Evolutionary conservation across 2,888 invertebrate genomes (phyloP).

Genomic region (Hecatera dysodea): DNA sequence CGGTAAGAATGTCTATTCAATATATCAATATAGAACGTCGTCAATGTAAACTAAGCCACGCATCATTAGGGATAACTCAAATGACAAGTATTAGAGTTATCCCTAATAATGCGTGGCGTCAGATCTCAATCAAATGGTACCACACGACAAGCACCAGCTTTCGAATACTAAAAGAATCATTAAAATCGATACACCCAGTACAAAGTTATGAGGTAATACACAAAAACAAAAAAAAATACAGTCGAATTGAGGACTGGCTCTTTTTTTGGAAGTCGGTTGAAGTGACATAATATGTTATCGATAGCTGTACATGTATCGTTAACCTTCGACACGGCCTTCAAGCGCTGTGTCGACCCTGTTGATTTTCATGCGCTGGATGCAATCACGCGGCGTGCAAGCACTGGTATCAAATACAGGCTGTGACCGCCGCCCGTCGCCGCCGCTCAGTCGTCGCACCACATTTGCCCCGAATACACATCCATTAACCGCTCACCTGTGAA

Average conservation of each 20-base stretch:
- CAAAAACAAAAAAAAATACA: too few relatives aligned
- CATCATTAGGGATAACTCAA: too few relatives aligned
- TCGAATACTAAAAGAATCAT: too few relatives aligned
- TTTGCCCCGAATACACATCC: conserved; percentile 77
- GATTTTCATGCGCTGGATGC: conserved; percentile 73
- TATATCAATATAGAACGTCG: conserved; percentile 37
- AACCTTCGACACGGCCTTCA: conserved; percentile 84
- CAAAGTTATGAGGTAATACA: too few relatives aligned
- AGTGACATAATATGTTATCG: conserved; percentile 72
- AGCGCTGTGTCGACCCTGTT: conserved; percentile 70
- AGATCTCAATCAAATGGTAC: too few relatives aligned
- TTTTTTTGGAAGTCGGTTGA: too few relatives aligned
- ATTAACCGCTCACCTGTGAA: conserved; percentile 65
- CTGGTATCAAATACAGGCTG: conserved; percentile 65
- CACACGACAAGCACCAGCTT: too few relatives aligned
- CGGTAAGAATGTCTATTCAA: conserved; percentile 39
- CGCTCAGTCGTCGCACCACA: conserved; percentile 81
- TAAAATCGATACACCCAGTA: too few relatives aligned
- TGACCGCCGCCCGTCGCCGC: conserved; percentile 58
- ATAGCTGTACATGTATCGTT: conserved; percentile 67
- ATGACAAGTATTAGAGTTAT: too few relatives aligned
- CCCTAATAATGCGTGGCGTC: too few relatives aligned
- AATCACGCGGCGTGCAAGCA: conserved; percentile 82
- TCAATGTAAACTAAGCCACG: too few relatives aligned
- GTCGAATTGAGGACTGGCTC: too few relatives aligned